Evolutionary conservation across 2,797 vertebrate species (phyloP).

Genomic region (Syngnathus rostellatus): DNA sequence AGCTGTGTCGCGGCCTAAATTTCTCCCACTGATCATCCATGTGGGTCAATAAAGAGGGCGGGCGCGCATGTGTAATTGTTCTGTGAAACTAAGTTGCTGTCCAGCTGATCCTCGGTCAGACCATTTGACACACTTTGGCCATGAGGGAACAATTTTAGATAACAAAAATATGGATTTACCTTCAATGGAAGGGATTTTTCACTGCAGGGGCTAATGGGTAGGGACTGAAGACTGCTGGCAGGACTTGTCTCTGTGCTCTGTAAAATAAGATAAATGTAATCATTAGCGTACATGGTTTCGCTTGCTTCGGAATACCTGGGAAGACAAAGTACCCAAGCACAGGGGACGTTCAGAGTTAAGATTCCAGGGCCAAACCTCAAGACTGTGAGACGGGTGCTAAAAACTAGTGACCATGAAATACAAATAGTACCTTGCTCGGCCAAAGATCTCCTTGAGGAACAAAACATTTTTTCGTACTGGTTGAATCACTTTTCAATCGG

Average conservation of each 20-base stretch:
- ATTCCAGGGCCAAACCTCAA: not conserved
- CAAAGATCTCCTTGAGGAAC: not conserved
- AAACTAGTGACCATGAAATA: not conserved
- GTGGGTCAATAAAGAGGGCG: conserved; percentile 57
- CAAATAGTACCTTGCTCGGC: not conserved
- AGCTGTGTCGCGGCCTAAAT: conserved; percentile 39
- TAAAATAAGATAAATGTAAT: conserved; percentile 34
- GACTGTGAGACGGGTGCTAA: not conserved
- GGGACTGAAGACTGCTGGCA: conserved; percentile 85
- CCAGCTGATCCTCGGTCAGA: conserved; percentile 3
- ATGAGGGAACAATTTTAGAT: not conserved
- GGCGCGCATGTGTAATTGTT: conserved; percentile 8
- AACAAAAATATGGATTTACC: conserved; percentile 63
- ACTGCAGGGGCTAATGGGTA: conserved; percentile 90
- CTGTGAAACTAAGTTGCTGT: not conserved
- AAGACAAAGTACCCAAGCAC: not conserved
- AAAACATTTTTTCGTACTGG: not conserved
- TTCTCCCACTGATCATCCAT: conserved; percentile 48
- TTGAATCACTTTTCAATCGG: not conserved
- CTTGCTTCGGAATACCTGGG: too few species aligned
- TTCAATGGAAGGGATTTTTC: conserved; percentile 85
- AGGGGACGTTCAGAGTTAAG: not conserved
- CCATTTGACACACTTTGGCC: not conserved
- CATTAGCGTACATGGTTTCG: too few species aligned
- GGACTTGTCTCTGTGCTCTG: conserved; percentile 92